Evolutionary conservation across 2,113 vertebrate genomes (phyloP).

Genomic region (Myodes glareolus): DNA sequence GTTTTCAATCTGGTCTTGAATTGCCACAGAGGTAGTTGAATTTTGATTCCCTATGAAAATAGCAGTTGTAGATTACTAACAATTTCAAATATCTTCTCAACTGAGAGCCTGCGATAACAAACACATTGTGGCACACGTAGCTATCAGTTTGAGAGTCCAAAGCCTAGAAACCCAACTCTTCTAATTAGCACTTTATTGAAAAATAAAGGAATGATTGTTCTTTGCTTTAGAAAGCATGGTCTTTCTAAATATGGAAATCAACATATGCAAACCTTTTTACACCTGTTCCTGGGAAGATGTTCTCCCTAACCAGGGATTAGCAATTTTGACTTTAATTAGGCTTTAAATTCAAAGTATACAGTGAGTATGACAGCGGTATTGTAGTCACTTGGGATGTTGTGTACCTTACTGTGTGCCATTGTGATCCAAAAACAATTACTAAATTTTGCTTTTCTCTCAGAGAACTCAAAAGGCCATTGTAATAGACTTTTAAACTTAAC

Average conservation of each 20-base stretch:
- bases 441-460: neutral
- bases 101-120: neutral
- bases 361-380: neutral
- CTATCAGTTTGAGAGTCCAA: neutral
- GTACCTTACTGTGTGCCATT: neutral
- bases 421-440: neutral
- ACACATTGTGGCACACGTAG: neutral
- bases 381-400: neutral
- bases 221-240: neutral
- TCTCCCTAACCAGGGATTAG: neutral
- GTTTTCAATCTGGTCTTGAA: neutral
- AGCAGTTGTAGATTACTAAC: neutral
- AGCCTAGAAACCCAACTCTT: neutral
- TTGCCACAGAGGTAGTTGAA: neutral
- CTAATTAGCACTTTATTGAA: neutral
- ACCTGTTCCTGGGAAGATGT: neutral
- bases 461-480: neutral
- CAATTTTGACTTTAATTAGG: neutral
- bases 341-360: neutral
- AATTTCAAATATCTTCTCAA: neutral
- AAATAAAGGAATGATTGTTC: neutral
- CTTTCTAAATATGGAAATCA: neutral
- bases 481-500: slow-evolving; percentile 21
- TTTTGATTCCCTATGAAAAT: slow-evolving; percentile 32
- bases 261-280: neutral